phyloP scores from a whole-genome alignment of 2,797 vertebrate genomes.

The Eutrigla gurnardus region DNA sequence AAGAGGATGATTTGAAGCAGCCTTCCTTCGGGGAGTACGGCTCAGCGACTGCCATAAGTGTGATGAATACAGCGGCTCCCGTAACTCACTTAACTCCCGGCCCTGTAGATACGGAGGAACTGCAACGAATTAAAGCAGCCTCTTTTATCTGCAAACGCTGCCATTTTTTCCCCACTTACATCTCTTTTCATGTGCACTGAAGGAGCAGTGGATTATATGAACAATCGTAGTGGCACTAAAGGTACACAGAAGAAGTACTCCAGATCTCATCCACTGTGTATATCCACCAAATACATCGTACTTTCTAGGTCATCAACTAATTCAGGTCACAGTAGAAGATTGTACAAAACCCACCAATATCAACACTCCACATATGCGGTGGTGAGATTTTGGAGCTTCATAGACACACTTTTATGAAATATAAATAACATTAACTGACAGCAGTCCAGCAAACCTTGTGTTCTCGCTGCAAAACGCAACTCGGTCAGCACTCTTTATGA shows the following conservation, averaged over 20 bases:
- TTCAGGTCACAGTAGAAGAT: conserved; percentile 13
- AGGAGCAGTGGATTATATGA: conserved; percentile 8
- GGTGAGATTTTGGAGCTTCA: background rate
- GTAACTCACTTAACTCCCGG: conserved; percentile 66
- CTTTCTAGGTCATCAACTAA: conserved; percentile 22
- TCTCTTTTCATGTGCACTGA: conserved; percentile 15
- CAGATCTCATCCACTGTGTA: conserved; percentile 12
- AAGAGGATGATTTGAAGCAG: conserved; percentile 48
- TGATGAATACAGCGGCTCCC: conserved; percentile 65
- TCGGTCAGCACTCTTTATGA: too few species aligned
- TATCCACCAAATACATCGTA: background rate
- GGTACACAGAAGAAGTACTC: conserved; percentile 2
- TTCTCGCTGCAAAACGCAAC: too few species aligned
- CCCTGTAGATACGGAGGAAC: conserved; percentile 37
- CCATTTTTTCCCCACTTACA: conserved; percentile 24
- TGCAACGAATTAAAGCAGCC: conserved; percentile 40
- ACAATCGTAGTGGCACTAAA: conserved; percentile 2
- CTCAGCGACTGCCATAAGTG: conserved; percentile 58
- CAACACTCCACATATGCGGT: background rate
- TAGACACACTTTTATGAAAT: background rate
- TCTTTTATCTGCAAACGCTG: conserved; percentile 43
- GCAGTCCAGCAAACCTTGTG: too few species aligned
- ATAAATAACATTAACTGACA: too few species aligned
- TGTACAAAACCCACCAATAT: background rate
- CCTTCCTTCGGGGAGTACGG: conserved; percentile 50